Base-by-base conservation (phyloP, 2,113 vertebrate genomes). In the Condylura cristata region DNA sequence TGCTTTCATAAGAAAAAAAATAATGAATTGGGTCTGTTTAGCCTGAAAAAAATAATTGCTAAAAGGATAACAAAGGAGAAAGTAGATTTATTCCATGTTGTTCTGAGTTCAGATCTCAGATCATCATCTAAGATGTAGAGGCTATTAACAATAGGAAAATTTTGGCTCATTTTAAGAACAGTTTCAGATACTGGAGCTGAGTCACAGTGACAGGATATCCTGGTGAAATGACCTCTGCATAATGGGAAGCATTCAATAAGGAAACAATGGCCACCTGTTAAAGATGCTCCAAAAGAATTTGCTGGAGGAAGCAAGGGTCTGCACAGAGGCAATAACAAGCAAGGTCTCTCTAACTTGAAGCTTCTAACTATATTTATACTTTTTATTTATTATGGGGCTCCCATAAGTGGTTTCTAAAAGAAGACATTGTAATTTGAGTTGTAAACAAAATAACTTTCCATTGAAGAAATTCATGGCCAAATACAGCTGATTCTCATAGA, bases 261-360 rank as follows among this genome's bases (percentile, higher is more conserved):
- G 46, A 89, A 81, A 89, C 74, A 93, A 34, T 44, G 60, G 44
- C 53, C 89, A 81, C 85, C 91, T 96, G 88, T 89, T 89, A 89
- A 17, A n/a, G 65, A 66, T 83, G 37, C 60, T 88, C 20, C 48
- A 53, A 91, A 68, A 89, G 79, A 66, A 80, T 68, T 30, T 68
- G 8, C 8, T 18, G 34, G n/a, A n/a, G 1, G 8, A 2, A 37
- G 37, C 28, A 61, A 37, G 11, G 17, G 9, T 68, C 34, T 28
- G 26, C 39, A 37, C 37, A 60, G 34, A 90, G 32, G 28, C 34
- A 18, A 30, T 39, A 63, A 72, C 18, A 20, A 58, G 28, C 78
- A 30, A 65, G 46, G 26, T 84, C 32, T 41, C 14, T n/a, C 65
- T 76, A 76, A 7, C 60, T 65, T 44, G 53, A 56, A 48, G 80